Percentiles rank a stretch among this genome's conserved stretches.
Evolutionary conservation across 2,888 invertebrate species (phyloP).

Genomic region (Iphiclides podalirius): DNA sequence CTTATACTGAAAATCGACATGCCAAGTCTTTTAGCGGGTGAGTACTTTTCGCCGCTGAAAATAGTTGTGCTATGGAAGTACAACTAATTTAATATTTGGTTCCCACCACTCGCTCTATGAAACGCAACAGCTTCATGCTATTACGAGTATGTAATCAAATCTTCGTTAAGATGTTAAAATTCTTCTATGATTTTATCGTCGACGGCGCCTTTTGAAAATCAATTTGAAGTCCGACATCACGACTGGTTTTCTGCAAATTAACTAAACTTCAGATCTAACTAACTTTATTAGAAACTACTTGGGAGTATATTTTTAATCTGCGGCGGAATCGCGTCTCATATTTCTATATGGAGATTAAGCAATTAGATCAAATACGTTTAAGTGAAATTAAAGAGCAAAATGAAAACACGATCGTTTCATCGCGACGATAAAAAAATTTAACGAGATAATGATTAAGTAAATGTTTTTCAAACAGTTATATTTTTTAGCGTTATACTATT

Average conservation of each 20-base stretch:
- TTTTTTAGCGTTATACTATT: conserved; percentile 4
- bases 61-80: no score
- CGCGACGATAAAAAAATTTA: conserved; percentile 10
- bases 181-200: conserved; percentile 6
- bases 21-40: no score
- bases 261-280: not conserved
- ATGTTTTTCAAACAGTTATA: conserved; percentile 10
- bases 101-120: no score
- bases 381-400: conserved; percentile 11
- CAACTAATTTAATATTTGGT: no score
- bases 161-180: not conserved
- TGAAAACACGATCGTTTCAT: conserved; percentile 10
- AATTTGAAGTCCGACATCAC: conserved; percentile 6
- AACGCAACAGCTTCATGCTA: no score
- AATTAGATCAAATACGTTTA: conserved; percentile 12
- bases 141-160: not conserved
- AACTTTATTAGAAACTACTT: not conserved
- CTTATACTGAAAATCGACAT: no score
- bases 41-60: no score
- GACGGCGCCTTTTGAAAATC: conserved; percentile 13
- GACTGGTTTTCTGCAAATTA: conserved; percentile 15
- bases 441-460: conserved; percentile 13
- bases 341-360: conserved; percentile 15
- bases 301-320: not conserved
- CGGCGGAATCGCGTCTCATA: conserved; percentile 6